These are phyloP conservation scores for Pocota personata DNA, from an alignment of 2,888 invertebrate genomes.

Conservation along the genomic window DNA sequence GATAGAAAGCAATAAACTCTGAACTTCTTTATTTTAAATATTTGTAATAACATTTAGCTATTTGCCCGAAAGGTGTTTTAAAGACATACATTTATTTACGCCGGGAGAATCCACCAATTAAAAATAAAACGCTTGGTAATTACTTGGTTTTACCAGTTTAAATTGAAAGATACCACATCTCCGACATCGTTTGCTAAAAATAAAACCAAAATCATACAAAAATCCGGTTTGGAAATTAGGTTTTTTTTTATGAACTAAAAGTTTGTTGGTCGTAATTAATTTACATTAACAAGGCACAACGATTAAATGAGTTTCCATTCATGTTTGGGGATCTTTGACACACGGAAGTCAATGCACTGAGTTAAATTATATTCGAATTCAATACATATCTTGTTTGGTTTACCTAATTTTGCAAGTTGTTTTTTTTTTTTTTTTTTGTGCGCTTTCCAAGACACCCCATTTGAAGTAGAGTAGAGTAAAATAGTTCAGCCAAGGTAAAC, in stretches of 20 bases:
- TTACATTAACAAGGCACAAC: neutral
- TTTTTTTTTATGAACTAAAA: neutral
- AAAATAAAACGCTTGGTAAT: neutral
- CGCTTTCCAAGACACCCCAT: neutral
- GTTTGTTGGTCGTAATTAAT: neutral
- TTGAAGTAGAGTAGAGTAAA: neutral
- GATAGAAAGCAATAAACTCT: too few species aligned
- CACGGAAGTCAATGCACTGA: neutral
- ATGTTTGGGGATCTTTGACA: neutral
- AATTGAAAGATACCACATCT: neutral
- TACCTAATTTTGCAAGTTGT: neutral
- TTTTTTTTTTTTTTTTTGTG: neutral
- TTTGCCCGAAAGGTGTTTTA: neutral
- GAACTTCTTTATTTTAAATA: too few species aligned
- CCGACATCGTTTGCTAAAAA: neutral
- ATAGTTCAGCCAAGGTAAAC: slow-evolving; percentile 37
- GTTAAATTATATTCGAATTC: neutral
- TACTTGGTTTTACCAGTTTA: neutral
- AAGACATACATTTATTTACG: neutral
- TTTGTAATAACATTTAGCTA: too few species aligned
- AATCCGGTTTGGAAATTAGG: neutral
- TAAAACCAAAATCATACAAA: neutral
- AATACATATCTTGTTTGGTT: slow-evolving; percentile 3
- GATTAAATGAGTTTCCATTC: neutral
- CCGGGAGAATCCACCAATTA: neutral